Percentiles rank a stretch among this genome's conserved stretches.
These are phyloP conservation scores for Ichneumoninae sp. DNA, from an alignment of 2,888 invertebrate genomes.

Conservation along the genomic window DNA sequence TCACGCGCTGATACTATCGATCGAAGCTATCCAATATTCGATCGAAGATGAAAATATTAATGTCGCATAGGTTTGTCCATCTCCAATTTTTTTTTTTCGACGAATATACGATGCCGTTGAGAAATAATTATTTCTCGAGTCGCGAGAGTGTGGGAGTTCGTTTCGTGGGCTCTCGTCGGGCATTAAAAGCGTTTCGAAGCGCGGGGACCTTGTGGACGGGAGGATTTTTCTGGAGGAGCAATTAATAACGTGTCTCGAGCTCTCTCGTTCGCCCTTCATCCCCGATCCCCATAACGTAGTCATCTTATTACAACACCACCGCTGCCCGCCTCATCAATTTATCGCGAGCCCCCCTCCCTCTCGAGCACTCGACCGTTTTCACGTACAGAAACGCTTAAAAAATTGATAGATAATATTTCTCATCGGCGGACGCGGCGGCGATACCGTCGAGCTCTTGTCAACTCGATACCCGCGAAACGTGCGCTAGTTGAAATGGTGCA, in stretches of 20 bases:
- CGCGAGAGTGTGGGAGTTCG: slow-evolving; percentile 8
- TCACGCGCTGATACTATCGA: not conserved
- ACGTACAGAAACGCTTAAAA: slow-evolving; percentile 72
- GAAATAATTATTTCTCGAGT: slow-evolving; percentile 31
- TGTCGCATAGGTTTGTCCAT: not conserved
- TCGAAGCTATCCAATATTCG: not conserved
- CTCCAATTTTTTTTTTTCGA: not conserved
- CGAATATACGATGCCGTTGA: not conserved
- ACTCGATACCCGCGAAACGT: slow-evolving; percentile 39
- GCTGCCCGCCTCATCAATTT: slow-evolving; percentile 76
- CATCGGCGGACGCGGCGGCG: slow-evolving; percentile 38
- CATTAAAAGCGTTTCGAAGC: slow-evolving; percentile 50
- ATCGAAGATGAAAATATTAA: not conserved
- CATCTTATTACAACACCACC: slow-evolving; percentile 76
- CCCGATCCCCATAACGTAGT: slow-evolving; percentile 76
- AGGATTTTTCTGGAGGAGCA: slow-evolving; percentile 74
- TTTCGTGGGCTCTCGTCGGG: slow-evolving; percentile 16
- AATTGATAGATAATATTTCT: slow-evolving; percentile 76
- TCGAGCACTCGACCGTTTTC: slow-evolving; percentile 77
- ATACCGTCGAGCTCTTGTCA: slow-evolving; percentile 58
- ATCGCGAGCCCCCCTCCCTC: slow-evolving; percentile 69
- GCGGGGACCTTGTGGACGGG: slow-evolving; percentile 55
- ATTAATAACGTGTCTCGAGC: slow-evolving; percentile 77
- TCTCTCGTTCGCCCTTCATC: slow-evolving; percentile 58
- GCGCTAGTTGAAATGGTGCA: slow-evolving; percentile 6